Evolutionary conservation across 2,797 vertebrate species (phyloP), one percentile per base, ranked within the genome.

Genomic region (Lateolabrax maculatus): DNA sequence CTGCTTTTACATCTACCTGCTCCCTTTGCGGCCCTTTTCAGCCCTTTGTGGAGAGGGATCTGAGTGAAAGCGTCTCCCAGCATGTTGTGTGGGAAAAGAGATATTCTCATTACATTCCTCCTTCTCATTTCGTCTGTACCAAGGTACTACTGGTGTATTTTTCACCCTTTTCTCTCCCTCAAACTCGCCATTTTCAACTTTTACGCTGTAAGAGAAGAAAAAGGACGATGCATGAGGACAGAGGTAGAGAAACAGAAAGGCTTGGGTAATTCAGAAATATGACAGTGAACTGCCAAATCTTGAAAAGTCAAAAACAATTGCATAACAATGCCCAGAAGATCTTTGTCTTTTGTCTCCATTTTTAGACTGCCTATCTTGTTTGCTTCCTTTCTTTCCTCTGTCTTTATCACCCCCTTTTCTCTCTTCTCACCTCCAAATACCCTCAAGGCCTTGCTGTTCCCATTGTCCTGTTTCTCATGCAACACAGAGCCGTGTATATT

Each of bases 301-400:
- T 61, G 36, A 61, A 74, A 57, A 79, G 55, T 75, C 29, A 76
- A 70, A 68, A 85, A 77, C 66, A 55, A 61, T 81, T 74, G 67
- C 68, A 52, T 75, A 88, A 88, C 72, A 75, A 86, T 52, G 49
- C 57, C 84, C 60, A 58, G 48, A 61, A 73, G 71, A 79, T 31
- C 19, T 81, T 49, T 4, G 2, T 9, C 12, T 66, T 39, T 72
- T 66, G n/a, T 10, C 48, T 21, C 52, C 21, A 34, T 57, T 44
- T 49, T 10, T 21, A 66, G 46, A 37, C 9, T 16, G 5, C 43
- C 8, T 64, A 43, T 64, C 58, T 65, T 23, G 6, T 41, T n/a
- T 52, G 37, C 27, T 61, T 39, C 41, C 19, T 34, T n/a, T 46
- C 12, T 46, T 36, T 52, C n/a, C 39, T 29, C 25, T 63, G 56